Base-by-base conservation (phyloP, 2,888 invertebrate species). In the Dryadula phaetusa region DNA sequence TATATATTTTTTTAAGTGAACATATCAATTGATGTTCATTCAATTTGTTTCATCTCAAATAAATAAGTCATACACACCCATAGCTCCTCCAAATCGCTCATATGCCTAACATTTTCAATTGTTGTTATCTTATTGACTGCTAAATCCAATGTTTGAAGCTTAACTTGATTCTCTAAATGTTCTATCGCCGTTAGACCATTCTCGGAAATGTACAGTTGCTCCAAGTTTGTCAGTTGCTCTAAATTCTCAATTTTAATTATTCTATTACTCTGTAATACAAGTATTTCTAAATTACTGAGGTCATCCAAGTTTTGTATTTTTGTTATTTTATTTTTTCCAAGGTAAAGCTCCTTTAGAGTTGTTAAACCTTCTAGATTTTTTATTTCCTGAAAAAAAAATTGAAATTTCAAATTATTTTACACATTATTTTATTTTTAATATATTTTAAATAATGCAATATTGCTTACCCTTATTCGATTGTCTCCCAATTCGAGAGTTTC, bases 311-410 rank as follows among this genome's bases (percentile, higher is more conserved):
- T 97, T 78, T 97, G 94, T 56, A 99, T 96, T 85, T 96, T 96
- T 0, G 94, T 90, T 71, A 99, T 98, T 93, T 99, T 99, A 87
- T 99, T 99, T 88, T 98, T 99, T 14, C 98, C 99, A 64, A 99
- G 88, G 87, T 95, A 99, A 12, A 98, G 91, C 76, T 96, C 95
- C 18, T 95, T 95, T 18, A 99, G 88, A 64, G 95, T 95, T 2
- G 92, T 93, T 70, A 99, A 87, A 0, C 94, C 94, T 3, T 96
- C 95, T 10, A 99, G 85, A 85, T 98, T 97, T 84, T 97, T 97
- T 73, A 99, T 97, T 82, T 95, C 95, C 95, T 97, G 91, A 74
- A 89, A 84, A 71, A 53, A 16, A 32, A 34, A 34, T n/a, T n/a
- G n/a, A 16, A 28, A 28, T 16, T 28, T 62, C 20, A 63, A n/a